phyloP scores from a whole-genome alignment of 1,140 invertebrate genomes.

The Cephus cinctus region DNA sequence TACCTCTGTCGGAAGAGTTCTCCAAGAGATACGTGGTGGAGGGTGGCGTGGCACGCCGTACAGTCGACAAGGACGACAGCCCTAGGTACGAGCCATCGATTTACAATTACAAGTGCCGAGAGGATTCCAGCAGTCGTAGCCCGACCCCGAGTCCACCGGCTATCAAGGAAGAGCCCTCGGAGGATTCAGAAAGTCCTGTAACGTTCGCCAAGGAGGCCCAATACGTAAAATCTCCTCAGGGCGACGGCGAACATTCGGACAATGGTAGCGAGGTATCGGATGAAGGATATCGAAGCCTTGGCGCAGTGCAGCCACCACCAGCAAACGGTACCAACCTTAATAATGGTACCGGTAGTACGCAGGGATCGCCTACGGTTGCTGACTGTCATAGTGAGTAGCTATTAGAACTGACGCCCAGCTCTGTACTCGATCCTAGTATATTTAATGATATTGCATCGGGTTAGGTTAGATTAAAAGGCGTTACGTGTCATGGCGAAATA shows the following conservation, averaged over 20 bases:
- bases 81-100: slow-evolving; percentile 50
- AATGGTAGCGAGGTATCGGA: slow-evolving; percentile 85
- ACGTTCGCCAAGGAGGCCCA: slow-evolving; percentile 38
- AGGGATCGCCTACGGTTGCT: slow-evolving; percentile 46
- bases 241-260: slow-evolving; percentile 66
- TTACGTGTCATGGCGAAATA: too few species aligned
- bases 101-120: slow-evolving; percentile 47
- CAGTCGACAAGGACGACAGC: slow-evolving; percentile 40
- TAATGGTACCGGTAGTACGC: slow-evolving; percentile 34
- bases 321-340: slow-evolving; percentile 26
- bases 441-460: too few species aligned
- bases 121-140: slow-evolving; percentile 43
- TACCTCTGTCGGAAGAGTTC: slow-evolving; percentile 44
- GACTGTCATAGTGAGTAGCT: slow-evolving; percentile 60
- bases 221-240: slow-evolving; percentile 41
- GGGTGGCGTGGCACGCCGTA: slow-evolving; percentile 43
- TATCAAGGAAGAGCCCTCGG: slow-evolving; percentile 41
- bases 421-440: too few species aligned
- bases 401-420: slow-evolving; percentile 66
- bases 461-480: too few species aligned
- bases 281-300: slow-evolving; percentile 81
- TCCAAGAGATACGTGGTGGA: slow-evolving; percentile 47
- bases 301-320: slow-evolving; percentile 62
- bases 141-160: slow-evolving; percentile 46
- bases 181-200: too few species aligned